These are phyloP conservation scores for Pecten maximus DNA, from an alignment of 2,888 invertebrate genomes.

Conservation along the genomic window DNA sequence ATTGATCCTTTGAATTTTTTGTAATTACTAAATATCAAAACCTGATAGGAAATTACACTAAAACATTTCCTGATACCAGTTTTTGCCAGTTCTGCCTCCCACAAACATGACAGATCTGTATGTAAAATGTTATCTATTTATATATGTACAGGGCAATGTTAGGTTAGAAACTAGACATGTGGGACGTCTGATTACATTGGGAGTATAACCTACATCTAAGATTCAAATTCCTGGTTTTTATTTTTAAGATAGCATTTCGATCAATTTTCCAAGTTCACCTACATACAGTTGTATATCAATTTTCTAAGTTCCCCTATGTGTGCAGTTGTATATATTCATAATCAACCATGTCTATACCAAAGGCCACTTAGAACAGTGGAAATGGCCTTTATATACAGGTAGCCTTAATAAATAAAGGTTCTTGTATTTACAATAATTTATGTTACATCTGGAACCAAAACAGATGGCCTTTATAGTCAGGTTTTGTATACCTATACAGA, in stretches of 20 bases:
- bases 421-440: no score
- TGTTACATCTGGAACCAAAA: no score
- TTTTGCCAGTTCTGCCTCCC: not conserved
- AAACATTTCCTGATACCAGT: not conserved
- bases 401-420: no score
- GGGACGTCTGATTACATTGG: not conserved
- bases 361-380: no score
- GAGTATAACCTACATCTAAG: not conserved
- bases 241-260: not conserved
- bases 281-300: no score
- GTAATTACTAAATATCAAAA: not conserved
- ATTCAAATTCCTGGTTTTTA: not conserved
- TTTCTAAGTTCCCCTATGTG: not conserved
- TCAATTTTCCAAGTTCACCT: not conserved
- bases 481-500: no score
- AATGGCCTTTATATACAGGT: no score
- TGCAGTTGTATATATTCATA: no score
- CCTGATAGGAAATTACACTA: not conserved
- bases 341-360: no score
- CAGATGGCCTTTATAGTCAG: no score
- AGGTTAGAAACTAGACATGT: not conserved
- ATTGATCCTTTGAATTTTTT: no score
- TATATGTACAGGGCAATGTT: not conserved
- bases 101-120: slow-evolving; percentile 16
- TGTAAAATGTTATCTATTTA: not conserved